Evolutionary conservation across 2,797 vertebrate genomes (phyloP).

Genomic region (Lophotriccus pileatus): DNA sequence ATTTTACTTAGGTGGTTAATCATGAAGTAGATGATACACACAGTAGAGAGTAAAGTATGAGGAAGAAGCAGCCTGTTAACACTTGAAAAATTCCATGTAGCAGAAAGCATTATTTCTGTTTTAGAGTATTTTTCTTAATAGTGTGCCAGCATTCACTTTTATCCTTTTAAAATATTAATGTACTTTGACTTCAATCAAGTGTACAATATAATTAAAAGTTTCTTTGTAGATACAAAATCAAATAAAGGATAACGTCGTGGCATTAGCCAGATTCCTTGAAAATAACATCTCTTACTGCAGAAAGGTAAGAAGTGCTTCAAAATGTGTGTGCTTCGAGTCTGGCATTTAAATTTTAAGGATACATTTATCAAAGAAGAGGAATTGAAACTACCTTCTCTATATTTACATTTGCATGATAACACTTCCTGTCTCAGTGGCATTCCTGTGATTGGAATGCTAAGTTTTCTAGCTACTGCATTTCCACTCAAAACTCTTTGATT

Average conservation of each 20-base stretch:
- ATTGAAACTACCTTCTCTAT: not conserved
- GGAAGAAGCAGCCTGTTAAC: not conserved
- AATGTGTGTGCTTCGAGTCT: not conserved
- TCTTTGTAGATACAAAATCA: conserved; percentile 54
- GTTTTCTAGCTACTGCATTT: not conserved
- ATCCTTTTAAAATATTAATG: not conserved
- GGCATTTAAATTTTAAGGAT: not conserved
- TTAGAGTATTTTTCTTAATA: not conserved
- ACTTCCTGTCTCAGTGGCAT: not conserved
- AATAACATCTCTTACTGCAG: conserved; percentile 75
- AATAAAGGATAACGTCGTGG: conserved; percentile 68
- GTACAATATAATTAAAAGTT: not conserved
- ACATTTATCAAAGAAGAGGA: not conserved
- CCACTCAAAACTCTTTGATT: not conserved
- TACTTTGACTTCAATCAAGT: not conserved
- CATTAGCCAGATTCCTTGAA: conserved; percentile 78
- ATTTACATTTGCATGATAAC: not conserved
- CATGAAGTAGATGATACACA: rapidly evolving
- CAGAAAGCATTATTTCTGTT: not conserved
- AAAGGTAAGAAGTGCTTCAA: conserved; percentile 70
- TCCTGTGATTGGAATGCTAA: not conserved
- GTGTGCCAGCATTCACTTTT: not conserved
- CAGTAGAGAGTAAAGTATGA: not conserved
- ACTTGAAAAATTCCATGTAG: not conserved
- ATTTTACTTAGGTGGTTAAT: not conserved